These are phyloP conservation scores for Caenorhabditis elegans DNA, from an alignment of 1,140 invertebrate species.

Conservation along the genomic window WBcel235 BX284605.5:3255501-3256000, in stretches of 20 bases:
- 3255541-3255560: background rate
- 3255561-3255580: background rate
- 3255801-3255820: too few relatives aligned
- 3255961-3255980: background rate
- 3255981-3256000: background rate
- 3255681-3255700: background rate
- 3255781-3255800: background rate
- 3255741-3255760: background rate
- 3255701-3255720: background rate
- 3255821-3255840: background rate
- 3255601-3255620: too few relatives aligned
- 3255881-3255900: background rate
- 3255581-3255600: background rate
- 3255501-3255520: slow-evolving; percentile 11
- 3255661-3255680: background rate
- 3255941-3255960: background rate
- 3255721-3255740: background rate
- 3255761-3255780: background rate
- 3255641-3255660: background rate
- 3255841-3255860: background rate
- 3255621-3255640: background rate
- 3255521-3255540: background rate
- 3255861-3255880: background rate
- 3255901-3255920: background rate
- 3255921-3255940: background rate